Conservation (phyloP, 2,113 vertebrate species). For the Theristicus caerulescens region DNA sequence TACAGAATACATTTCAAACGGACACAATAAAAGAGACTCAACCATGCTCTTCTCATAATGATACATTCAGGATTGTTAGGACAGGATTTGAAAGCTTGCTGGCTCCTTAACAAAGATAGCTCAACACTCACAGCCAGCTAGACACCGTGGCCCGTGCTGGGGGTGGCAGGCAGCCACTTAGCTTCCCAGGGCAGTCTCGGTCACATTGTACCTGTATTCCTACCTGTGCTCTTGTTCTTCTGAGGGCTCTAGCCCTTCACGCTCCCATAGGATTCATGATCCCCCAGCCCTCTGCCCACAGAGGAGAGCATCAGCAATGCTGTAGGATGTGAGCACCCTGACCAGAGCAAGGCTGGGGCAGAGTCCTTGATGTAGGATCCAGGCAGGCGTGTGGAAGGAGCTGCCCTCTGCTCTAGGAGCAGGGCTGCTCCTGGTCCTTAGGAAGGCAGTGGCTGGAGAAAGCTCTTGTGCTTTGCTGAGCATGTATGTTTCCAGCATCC, state of each 20-base stretch:
- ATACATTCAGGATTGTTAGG: background rate
- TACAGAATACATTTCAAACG: background rate
- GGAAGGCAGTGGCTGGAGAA: background rate
- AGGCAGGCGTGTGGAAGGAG: background rate
- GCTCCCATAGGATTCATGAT: background rate
- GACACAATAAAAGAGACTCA: constrained; percentile 26
- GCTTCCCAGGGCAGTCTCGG: background rate
- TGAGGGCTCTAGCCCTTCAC: background rate
- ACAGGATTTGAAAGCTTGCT: background rate
- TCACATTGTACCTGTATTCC: background rate
- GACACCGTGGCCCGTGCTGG: accelerated
- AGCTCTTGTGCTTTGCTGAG: background rate
- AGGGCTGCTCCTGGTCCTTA: background rate
- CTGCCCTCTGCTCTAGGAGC: background rate
- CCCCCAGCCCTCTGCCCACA: background rate
- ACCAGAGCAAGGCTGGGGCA: background rate
- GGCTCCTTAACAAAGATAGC: background rate
- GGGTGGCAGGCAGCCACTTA: background rate
- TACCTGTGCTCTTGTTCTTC: background rate
- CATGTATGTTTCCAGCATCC: background rate
- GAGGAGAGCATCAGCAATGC: background rate
- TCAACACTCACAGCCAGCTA: background rate
- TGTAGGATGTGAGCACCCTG: background rate
- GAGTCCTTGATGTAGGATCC: background rate
- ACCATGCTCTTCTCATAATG: background rate